phyloP scores from a whole-genome alignment of 1,140 invertebrate genomes.

The Temnothorax nylanderi region DNA sequence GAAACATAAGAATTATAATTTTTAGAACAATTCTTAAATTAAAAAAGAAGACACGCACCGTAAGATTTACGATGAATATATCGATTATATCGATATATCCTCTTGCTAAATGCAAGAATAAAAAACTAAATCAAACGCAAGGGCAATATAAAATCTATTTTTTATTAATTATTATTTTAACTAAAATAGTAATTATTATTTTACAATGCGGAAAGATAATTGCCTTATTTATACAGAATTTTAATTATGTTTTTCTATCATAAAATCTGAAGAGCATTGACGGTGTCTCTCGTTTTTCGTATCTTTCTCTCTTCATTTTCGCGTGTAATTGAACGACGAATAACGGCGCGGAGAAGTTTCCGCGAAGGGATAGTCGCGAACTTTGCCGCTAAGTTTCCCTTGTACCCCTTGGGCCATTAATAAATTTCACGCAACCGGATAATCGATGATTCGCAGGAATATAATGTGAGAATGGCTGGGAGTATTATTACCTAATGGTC shows the following conservation, averaged over 20 bases:
- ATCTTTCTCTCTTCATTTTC: slow-evolving; percentile 20
- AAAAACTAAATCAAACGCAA: neutral
- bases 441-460: slow-evolving; percentile 65
- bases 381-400: slow-evolving; percentile 56
- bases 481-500: slow-evolving; percentile 14
- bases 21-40: neutral
- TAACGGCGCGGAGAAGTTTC: slow-evolving; percentile 59
- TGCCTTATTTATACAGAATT: slow-evolving; percentile 22
- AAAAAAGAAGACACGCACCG: neutral
- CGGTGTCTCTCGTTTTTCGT: slow-evolving; percentile 43
- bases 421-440: slow-evolving; percentile 64
- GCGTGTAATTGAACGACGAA: slow-evolving; percentile 44
- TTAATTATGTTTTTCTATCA: slow-evolving; percentile 31
- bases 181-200: neutral
- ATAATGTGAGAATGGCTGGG: slow-evolving; percentile 31
- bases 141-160: neutral
- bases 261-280: slow-evolving; percentile 10
- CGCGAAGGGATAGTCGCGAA: slow-evolving; percentile 61
- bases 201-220: neutral
- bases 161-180: neutral
- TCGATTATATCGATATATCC: neutral
- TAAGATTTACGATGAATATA: neutral
- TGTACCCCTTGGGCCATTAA: slow-evolving; percentile 56
- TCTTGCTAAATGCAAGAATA: neutral
- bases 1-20: neutral